phyloP scores from a whole-genome alignment of 2,888 invertebrate genomes.

The Marasmarcha lunaedactyla region DNA sequence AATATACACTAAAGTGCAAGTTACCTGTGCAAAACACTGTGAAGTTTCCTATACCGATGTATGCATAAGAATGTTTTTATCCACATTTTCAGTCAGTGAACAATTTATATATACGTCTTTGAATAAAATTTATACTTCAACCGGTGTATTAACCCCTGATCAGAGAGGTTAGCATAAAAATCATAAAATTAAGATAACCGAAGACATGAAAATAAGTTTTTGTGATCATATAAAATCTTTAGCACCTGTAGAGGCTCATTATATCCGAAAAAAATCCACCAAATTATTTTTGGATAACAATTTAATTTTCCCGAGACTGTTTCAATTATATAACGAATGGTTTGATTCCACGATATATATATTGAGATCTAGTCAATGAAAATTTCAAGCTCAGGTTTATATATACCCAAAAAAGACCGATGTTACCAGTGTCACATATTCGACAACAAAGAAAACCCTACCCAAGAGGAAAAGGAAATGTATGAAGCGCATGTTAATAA shows the following conservation, averaged over 20 bases:
- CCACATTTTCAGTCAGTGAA: not conserved
- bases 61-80: not conserved
- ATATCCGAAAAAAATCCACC: not conserved
- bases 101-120: not conserved
- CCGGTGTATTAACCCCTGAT: too few species aligned
- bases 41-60: too few species aligned
- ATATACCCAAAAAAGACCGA: slow-evolving; percentile 10
- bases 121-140: not conserved
- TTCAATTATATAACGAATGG: slow-evolving; percentile 14
- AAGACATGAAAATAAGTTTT: too few species aligned
- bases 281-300: slow-evolving; percentile 11
- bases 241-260: slow-evolving; percentile 2
- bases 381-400: slow-evolving; percentile 13
- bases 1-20: too few species aligned
- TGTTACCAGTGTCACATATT: slow-evolving; percentile 11
- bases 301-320: slow-evolving; percentile 13
- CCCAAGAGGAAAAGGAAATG: slow-evolving; percentile 4
- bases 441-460: slow-evolving; percentile 4
- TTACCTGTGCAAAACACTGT: too few species aligned
- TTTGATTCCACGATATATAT: slow-evolving; percentile 9
- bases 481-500: slow-evolving; percentile 5
- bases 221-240: slow-evolving; percentile 2
- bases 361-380: slow-evolving; percentile 8
- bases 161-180: not conserved
- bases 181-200: not conserved